Evolutionary conservation across 2,797 vertebrate species (phyloP).

Genomic region (Rhinichthys osculus): DNA sequence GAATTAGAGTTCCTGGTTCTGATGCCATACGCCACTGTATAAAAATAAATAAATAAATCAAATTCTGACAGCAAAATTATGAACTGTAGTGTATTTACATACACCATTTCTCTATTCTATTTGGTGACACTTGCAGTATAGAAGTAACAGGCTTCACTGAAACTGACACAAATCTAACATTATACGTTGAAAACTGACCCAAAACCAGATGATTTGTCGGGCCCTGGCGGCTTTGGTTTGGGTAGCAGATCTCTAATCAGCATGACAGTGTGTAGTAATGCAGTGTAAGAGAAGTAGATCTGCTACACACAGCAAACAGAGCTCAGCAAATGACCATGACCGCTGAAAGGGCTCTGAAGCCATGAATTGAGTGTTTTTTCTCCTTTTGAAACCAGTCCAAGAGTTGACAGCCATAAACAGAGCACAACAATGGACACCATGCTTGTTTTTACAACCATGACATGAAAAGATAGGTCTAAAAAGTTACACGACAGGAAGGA

Average conservation of each 20-base stretch:
- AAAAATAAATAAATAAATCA: no score
- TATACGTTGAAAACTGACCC: background rate
- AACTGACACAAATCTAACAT: background rate
- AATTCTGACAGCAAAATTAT: background rate
- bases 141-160: background rate
- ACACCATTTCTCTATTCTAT: background rate
- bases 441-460: conserved; percentile 53
- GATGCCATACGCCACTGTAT: no score
- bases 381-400: conserved; percentile 58
- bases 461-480: conserved; percentile 42
- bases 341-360: conserved; percentile 30
- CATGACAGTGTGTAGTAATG: conserved; percentile 15
- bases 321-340: conserved; percentile 42
- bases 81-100: background rate
- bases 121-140: background rate
- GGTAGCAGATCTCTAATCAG: conserved; percentile 9
- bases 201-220: background rate
- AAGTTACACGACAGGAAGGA: conserved; percentile 9
- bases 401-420: conserved; percentile 69
- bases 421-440: conserved; percentile 52
- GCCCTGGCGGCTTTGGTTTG: background rate
- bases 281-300: background rate
- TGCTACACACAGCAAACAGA: conserved; percentile 18
- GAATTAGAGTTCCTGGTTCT: no score
- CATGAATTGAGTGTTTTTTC: conserved; percentile 31